Base-by-base conservation (phyloP, 1,140 invertebrate genomes). In the Nasonia giraulti region DNA sequence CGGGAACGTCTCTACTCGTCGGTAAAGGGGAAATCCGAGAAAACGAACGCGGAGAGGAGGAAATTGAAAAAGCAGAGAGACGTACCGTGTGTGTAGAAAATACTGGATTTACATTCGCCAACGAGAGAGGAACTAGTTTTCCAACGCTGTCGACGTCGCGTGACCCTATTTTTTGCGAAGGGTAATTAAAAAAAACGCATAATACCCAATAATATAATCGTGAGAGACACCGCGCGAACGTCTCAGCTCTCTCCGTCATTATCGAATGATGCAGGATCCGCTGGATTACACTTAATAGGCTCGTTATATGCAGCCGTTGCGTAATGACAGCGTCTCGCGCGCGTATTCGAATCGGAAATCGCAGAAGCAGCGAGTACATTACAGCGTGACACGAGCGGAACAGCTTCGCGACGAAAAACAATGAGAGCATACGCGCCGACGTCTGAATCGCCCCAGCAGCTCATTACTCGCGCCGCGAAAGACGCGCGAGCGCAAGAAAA, bases 61-160 rank as follows among this genome's bases (percentile, higher is more conserved):
- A 74, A 82, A 82, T 74, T 82, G 47, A 82, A 82, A 74, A 55
- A 37, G 23, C 40, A 2, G 68, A 81, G 74, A 31, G 17, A 17
- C n/a, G 14, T 62, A n/a, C 6, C 17, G 20, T 14, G 55, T 27
- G 27, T 27, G 17, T 20, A 62, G 55, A 7, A n/a, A 62, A 44
- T 44, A 14, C 6, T 62, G 20, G 55, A 62, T 62, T 62, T 62
- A 62, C 55, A 62, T 62, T n/a, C 3, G 14, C 3, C 47, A 1
- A 11, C 12, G 6, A n/a, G 17, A n/a, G 17, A 5, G 55, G 6
- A 62, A 62, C 55, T 62, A 62, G 55, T 62, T 62, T 62, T 62
- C 17, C 55, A 62, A 17, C 7, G 6, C 55, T 6, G 20, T 6
- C n/a, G 55, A n/a, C 55, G 20, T 44, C 40, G 40, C 40, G 40